Conservation (phyloP, 2,797 vertebrate genomes). For the Crocidura indochinensis region DNA sequence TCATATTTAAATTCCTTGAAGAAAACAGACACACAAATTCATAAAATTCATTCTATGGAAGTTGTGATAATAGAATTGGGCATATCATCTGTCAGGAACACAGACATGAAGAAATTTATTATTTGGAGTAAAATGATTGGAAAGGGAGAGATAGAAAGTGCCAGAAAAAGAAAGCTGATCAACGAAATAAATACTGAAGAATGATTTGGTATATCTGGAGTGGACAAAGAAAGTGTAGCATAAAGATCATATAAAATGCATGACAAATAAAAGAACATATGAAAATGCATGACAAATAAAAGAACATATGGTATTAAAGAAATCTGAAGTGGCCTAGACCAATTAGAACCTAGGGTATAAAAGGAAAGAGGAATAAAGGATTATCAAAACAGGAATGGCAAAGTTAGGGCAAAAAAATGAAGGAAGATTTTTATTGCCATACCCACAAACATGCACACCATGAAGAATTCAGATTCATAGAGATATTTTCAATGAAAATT, state of each 20-base stretch:
- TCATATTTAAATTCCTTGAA: constrained; percentile 43
- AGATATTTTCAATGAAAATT: background rate
- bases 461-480: background rate
- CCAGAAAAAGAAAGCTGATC: constrained; percentile 33
- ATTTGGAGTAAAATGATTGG: constrained; percentile 6
- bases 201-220: background rate
- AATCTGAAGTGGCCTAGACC: background rate
- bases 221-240: background rate
- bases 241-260: background rate
- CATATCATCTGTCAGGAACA: background rate
- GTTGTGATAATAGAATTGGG: background rate
- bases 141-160: background rate
- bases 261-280: background rate
- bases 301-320: background rate
- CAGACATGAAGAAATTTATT: constrained; percentile 39
- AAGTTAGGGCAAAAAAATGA: background rate
- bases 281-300: background rate
- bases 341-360: background rate
- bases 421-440: background rate
- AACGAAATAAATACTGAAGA: constrained; percentile 52
- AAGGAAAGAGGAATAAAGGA: background rate
- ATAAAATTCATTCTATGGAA: constrained; percentile 49
- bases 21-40: constrained; percentile 7
- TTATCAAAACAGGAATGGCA: background rate
- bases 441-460: background rate